Evolutionary conservation across 92 coral and sea anemone species (phyloP).

Genomic region (Phenganax marumi): DNA sequence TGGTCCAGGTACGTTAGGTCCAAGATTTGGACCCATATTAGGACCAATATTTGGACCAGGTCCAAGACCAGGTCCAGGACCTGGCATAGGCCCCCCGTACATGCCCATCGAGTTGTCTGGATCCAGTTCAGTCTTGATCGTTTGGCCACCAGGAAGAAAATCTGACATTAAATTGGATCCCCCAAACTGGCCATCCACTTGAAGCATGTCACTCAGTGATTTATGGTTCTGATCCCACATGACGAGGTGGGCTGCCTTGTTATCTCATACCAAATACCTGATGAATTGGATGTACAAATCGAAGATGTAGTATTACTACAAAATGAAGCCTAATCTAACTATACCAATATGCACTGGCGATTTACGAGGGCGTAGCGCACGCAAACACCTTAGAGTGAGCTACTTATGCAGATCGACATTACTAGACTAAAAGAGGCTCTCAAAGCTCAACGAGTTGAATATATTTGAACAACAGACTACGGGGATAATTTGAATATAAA

Average conservation of each 20-base stretch:
- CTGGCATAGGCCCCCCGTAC: conserved; percentile 28
- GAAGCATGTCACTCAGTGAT: conserved; percentile 32
- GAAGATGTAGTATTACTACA: too few relatives aligned
- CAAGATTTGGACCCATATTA: conserved; percentile 26
- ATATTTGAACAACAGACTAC: background rate
- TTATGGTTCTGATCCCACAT: conserved; percentile 35
- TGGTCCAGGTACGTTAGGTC: conserved; percentile 13
- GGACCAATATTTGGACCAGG: conserved; percentile 34
- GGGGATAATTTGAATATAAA: background rate
- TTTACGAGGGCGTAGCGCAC: too few relatives aligned
- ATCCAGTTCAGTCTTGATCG: conserved; percentile 22
- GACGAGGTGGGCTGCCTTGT: background rate
- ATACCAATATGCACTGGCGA: background rate
- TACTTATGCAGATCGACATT: too few relatives aligned
- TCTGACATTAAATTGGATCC: conserved; percentile 32
- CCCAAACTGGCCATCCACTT: conserved; percentile 31
- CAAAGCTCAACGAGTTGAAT: too few relatives aligned
- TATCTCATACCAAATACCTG: conserved; percentile 36
- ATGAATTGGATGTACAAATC: background rate
- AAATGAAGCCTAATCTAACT: background rate
- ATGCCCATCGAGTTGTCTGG: conserved; percentile 26
- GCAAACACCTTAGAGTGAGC: too few relatives aligned
- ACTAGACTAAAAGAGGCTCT: too few relatives aligned
- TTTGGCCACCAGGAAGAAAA: conserved; percentile 2
- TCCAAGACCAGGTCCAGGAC: conserved; percentile 20